Conservation (phyloP, 2,888 invertebrate genomes). For the Sminthurinus aureus region DNA sequence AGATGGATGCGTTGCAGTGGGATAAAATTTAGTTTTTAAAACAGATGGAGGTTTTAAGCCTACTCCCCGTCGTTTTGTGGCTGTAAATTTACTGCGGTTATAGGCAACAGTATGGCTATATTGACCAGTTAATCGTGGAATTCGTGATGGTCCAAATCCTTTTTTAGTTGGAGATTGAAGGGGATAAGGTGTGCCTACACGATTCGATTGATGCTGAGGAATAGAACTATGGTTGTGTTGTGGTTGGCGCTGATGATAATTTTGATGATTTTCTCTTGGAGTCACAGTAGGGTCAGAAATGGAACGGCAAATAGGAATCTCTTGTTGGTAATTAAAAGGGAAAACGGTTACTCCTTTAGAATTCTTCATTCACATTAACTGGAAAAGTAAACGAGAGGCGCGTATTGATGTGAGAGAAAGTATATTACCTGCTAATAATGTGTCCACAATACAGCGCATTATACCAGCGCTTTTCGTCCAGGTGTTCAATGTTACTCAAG, state of each 20-base stretch:
- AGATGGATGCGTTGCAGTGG: not conserved
- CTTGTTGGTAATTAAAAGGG: not conserved
- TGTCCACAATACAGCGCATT: too few species aligned
- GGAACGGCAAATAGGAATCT: conserved; percentile 17
- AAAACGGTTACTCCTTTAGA: too few species aligned
- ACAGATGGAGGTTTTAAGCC: not conserved
- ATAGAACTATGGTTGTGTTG: too few species aligned
- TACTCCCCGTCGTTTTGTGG: not conserved
- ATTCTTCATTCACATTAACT: too few species aligned
- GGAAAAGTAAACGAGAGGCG: too few species aligned
- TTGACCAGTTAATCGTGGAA: conserved; percentile 10
- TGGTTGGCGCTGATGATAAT: too few species aligned
- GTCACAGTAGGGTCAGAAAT: conserved; percentile 19
- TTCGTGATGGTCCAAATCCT: not conserved
- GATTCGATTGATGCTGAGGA: not conserved
- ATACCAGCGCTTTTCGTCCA: too few species aligned
- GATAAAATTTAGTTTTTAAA: not conserved
- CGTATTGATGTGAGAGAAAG: too few species aligned
- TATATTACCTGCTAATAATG: too few species aligned
- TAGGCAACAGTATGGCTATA: not conserved
- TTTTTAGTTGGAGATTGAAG: not conserved
- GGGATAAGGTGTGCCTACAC: conserved; percentile 26
- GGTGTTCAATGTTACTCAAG: too few species aligned
- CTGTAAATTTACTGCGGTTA: too few species aligned
- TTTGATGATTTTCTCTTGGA: not conserved